Base-by-base conservation (phyloP, 1,140 invertebrate genomes). In the Mylabris phalerata region DNA sequence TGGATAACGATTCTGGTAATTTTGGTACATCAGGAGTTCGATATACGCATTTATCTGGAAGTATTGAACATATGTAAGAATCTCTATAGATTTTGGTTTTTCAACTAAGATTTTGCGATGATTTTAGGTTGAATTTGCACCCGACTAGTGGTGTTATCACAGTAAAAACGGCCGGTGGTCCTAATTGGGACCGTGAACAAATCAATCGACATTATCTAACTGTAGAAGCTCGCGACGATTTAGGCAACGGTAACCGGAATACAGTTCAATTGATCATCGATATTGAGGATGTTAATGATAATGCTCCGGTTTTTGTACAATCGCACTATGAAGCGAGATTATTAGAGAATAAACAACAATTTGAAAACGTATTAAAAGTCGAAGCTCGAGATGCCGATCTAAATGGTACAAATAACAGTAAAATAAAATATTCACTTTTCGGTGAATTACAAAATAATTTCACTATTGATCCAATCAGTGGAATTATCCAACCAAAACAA, bases 241-340 rank as follows among this genome's bases (percentile, higher is more conserved):
- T 88, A 45, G 92, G 93, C 3, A 81, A 82, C 64, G 94, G 93
- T 48, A 92, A 93, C 74, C 79, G 87, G 55, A 94, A 95, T 67
- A 90, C 91, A 0, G 90, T 86, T 2, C 92, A 94, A 73, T 75
- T 97, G 3, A 83, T 91, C 3, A 80, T 97, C 2, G 87, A 89
- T 56, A 83, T 95, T 43, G 85, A 90, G 68, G 93, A 96, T 74
- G 85, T 92, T 0, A 95, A 95, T 69, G 91, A 94, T 70, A 93
- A 94, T 70, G 78, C 86, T 0, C 92, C 92, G 0, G 78, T 86
- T 55, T 95, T 95, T 68, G 70, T 88, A 0, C 89, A 90, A 60
- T 84, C 82, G 41, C 85, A 86, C 65, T 95, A 95, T 67, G 91
- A 95, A 73, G 87, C 88, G 0, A 82, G 90, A 43, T 67, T 96